Evolutionary conservation across 2,888 invertebrate species (phyloP).

Genomic region (Apamea anceps): DNA sequence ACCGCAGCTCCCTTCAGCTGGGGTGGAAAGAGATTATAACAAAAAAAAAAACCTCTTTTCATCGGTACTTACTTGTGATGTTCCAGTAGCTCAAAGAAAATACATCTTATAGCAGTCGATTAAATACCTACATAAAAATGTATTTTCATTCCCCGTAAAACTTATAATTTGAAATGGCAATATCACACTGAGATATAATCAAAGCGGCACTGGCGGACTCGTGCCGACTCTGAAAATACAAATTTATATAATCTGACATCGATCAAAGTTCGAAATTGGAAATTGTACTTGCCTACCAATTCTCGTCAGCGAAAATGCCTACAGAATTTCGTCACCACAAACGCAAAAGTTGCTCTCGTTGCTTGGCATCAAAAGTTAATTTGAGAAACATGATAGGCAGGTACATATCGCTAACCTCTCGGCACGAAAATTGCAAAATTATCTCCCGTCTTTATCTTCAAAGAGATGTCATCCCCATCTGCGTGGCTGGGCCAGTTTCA

Average conservation of each 20-base stretch:
- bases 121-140: slow-evolving; percentile 33
- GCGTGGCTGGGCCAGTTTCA: slow-evolving; percentile 84
- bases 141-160: slow-evolving; percentile 44
- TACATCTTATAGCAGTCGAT: slow-evolving; percentile 30
- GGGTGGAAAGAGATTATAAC: slow-evolving; percentile 76
- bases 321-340: slow-evolving; percentile 75
- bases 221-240: slow-evolving; percentile 64
- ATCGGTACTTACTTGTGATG: slow-evolving; percentile 71
- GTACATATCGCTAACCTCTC: slow-evolving; percentile 84
- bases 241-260: slow-evolving; percentile 73
- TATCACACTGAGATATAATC: slow-evolving; percentile 66
- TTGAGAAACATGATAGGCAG: slow-evolving; percentile 83
- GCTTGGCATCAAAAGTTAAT: slow-evolving; percentile 85
- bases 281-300: slow-evolving; percentile 71
- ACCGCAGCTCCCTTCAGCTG: slow-evolving; percentile 70
- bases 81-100: slow-evolving; percentile 54
- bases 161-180: slow-evolving; percentile 58
- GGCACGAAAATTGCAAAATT: slow-evolving; percentile 89
- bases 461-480: slow-evolving; percentile 89
- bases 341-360: slow-evolving; percentile 77
- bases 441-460: slow-evolving; percentile 89
- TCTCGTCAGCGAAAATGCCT: slow-evolving; percentile 68
- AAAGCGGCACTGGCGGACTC: slow-evolving; percentile 62
- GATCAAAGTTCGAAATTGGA: slow-evolving; percentile 78
- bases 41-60: slow-evolving; percentile 72